Conservation (phyloP, 2,797 vertebrate species). For the Lithobates sylvaticus region DNA sequence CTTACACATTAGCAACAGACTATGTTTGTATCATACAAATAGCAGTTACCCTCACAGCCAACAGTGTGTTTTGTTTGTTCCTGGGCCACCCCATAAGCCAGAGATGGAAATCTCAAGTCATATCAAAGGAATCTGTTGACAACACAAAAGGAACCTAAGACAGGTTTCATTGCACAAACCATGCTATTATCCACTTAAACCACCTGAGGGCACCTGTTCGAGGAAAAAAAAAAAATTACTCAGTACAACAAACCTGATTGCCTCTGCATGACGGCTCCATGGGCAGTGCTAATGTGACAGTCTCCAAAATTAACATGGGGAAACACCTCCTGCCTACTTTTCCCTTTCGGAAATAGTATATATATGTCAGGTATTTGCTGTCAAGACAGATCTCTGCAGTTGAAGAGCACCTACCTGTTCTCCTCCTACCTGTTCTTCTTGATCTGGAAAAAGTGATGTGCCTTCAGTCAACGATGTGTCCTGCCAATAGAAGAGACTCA, state of each 20-base stretch:
- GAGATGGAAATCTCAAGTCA: slow-evolving; percentile 38
- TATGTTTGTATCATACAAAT: too few species aligned
- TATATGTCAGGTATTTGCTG: background rate
- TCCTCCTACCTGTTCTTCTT: background rate
- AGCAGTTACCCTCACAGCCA: too few species aligned
- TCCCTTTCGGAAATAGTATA: slow-evolving; percentile 19
- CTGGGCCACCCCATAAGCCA: background rate
- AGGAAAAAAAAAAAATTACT: slow-evolving; percentile 13
- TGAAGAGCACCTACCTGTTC: background rate
- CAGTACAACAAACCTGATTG: slow-evolving; percentile 21
- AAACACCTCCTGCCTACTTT: background rate
- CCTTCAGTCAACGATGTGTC: background rate
- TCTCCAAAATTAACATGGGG: slow-evolving; percentile 22
- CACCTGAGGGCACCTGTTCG: slow-evolving; percentile 34
- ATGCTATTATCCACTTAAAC: slow-evolving; percentile 39
- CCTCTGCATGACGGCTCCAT: background rate
- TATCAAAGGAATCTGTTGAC: slow-evolving; percentile 18
- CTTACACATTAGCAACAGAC: too few species aligned
- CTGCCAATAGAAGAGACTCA: background rate
- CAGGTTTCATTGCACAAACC: background rate
- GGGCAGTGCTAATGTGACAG: slow-evolving; percentile 15
- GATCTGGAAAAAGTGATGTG: slow-evolving; percentile 10
- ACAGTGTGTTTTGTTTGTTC: background rate
- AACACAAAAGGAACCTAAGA: slow-evolving; percentile 24
- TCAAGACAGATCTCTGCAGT: background rate